Percentiles rank a stretch among this genome's conserved stretches.
phyloP scores from a whole-genome alignment of 2,888 invertebrate genomes.

The Hyppa rectilinea region DNA sequence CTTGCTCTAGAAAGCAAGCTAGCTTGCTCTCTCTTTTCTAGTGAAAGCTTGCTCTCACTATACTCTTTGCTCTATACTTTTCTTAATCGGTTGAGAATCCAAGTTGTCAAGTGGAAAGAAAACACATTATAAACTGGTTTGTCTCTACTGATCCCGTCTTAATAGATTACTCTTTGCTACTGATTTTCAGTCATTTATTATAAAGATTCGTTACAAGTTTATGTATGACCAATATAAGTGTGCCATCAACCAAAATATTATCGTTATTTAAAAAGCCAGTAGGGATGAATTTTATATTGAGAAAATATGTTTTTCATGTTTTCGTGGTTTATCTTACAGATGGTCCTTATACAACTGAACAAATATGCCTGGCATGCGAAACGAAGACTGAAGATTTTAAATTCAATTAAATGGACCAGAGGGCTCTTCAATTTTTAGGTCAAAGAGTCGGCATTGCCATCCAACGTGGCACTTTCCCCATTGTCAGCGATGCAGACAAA shows the following conservation, averaged over 20 bases:
- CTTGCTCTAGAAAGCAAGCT: too few species aligned
- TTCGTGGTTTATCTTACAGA: conserved; percentile 69
- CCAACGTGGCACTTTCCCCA: too few species aligned
- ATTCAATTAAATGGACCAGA: too few species aligned
- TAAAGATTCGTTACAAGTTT: background rate
- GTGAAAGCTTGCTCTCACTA: too few species aligned
- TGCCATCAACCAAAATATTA: background rate
- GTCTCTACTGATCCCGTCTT: too few species aligned
- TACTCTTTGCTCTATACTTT: too few species aligned
- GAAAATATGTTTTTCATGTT: background rate
- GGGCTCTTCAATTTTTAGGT: too few species aligned
- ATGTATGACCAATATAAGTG: background rate
- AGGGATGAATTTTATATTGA: background rate
- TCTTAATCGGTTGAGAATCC: background rate
- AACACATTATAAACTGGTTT: background rate
- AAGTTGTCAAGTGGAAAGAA: background rate
- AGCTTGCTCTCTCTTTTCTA: too few species aligned
- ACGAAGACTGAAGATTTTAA: conserved; percentile 43
- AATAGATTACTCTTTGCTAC: too few species aligned
- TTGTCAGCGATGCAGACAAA: too few species aligned
- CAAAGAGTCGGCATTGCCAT: too few species aligned
- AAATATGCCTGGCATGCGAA: conserved; percentile 65
- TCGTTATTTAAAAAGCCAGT: background rate
- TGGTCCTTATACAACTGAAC: conserved; percentile 72
- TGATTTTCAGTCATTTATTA: background rate